phyloP scores from a whole-genome alignment of 2,113 vertebrate species.

The Hemichromis elongatus region DNA sequence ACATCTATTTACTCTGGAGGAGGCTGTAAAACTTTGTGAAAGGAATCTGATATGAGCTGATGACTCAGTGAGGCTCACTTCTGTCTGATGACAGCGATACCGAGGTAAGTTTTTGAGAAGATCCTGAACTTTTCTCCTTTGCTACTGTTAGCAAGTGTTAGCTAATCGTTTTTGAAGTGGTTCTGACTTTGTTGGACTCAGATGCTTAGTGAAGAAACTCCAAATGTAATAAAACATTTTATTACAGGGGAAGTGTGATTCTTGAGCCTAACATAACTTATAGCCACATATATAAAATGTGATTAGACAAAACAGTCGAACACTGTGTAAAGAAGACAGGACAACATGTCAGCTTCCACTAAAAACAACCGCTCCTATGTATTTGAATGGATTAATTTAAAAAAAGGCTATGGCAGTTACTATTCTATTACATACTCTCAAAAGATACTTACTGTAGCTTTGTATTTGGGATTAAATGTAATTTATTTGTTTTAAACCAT shows the following conservation, averaged over 20 bases:
- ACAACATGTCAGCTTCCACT: not conserved
- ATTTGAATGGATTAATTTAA: not conserved
- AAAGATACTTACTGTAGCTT: not conserved
- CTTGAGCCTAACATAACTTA: not conserved
- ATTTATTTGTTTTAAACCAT: not conserved
- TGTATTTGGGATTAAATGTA: not conserved
- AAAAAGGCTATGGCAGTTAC: not conserved
- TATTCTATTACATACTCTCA: not conserved
- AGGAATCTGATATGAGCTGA: not conserved
- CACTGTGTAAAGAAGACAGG: not conserved
- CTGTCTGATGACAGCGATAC: not conserved
- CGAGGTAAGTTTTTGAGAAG: not conserved
- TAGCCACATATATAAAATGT: not conserved
- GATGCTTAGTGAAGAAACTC: not conserved
- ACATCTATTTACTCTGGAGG: not conserved
- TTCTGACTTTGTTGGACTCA: not conserved
- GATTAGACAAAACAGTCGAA: not conserved
- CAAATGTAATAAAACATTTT: not conserved
- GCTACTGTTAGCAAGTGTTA: not conserved
- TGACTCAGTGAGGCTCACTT: not conserved
- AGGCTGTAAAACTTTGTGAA: not conserved
- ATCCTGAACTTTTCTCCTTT: not conserved
- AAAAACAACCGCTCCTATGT: not conserved
- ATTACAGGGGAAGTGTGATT: not conserved
- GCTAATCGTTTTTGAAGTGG: not conserved